These are phyloP conservation scores for Penaeus japonicus DNA, from an alignment of 1,140 invertebrate genomes.

Conservation along the genomic window DNA sequence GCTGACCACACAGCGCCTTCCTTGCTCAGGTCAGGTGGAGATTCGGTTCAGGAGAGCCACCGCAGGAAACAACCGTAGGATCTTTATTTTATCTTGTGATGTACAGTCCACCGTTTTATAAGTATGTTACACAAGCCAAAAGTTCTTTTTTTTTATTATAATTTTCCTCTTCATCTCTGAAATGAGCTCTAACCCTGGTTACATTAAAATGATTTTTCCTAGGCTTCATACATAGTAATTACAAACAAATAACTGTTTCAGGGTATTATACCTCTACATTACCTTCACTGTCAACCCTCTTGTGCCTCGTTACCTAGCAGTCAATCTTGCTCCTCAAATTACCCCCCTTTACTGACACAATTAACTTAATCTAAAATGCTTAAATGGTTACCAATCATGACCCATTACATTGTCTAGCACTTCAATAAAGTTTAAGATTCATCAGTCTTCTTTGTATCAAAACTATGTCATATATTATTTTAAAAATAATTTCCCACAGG, in stretches of 20 bases:
- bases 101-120: neutral
- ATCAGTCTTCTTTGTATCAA: neutral
- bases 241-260: slow-evolving; percentile 16
- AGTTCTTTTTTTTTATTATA: neutral
- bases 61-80: slow-evolving; percentile 15
- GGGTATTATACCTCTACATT: slow-evolving; percentile 1
- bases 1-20: slow-evolving; percentile 24
- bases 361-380: neutral
- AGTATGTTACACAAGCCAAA: slow-evolving; percentile 22
- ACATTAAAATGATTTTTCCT: neutral
- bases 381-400: neutral
- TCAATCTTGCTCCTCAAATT: slow-evolving; percentile 19
- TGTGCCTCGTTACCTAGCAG: slow-evolving; percentile 13
- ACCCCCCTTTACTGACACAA: neutral
- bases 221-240: neutral
- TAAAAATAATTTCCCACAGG: too few relatives aligned
- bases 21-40: slow-evolving; percentile 15
- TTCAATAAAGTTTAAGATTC: slow-evolving; percentile 11
- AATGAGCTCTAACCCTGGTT: slow-evolving; percentile 27
- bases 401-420: neutral
- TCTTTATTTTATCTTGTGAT: neutral
- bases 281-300: slow-evolving; percentile 30
- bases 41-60: neutral
- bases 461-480: too few relatives aligned
- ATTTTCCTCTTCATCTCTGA: neutral